Conservation (phyloP, 2,113 vertebrate genomes). For the Indicator maculatus region DNA sequence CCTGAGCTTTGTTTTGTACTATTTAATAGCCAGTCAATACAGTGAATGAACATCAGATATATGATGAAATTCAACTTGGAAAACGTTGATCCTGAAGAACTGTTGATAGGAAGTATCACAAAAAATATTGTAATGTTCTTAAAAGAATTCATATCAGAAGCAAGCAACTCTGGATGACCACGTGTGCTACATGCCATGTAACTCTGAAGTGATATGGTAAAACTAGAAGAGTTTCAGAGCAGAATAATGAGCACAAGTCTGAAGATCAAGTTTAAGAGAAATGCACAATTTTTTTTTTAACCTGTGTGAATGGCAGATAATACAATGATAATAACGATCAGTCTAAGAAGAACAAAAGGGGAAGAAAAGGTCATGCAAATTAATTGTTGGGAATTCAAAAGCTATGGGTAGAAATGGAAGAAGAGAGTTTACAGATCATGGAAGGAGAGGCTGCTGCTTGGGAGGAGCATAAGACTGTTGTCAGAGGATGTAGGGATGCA, state of each 20-base stretch:
- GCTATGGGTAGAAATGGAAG: background rate
- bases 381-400: background rate
- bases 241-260: background rate
- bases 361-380: too few species aligned
- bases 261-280: background rate
- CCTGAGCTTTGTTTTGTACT: background rate
- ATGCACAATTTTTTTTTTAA: background rate
- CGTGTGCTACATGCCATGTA: background rate
- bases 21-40: background rate
- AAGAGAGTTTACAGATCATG: too few species aligned
- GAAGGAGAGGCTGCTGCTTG: too few species aligned
- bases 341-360: background rate
- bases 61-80: background rate
- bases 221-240: background rate
- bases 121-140: background rate
- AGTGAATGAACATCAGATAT: background rate
- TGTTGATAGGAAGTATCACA: background rate
- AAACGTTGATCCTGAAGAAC: background rate
- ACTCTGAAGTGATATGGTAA: background rate
- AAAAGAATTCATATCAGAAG: background rate
- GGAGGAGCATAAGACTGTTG: too few species aligned
- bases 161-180: background rate
- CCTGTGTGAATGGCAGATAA: background rate
- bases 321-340: background rate
- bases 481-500: too few species aligned